These are phyloP conservation scores for Antrozous pallidus DNA, from an alignment of 2,797 vertebrate genomes.

Conservation along the genomic window DNA sequence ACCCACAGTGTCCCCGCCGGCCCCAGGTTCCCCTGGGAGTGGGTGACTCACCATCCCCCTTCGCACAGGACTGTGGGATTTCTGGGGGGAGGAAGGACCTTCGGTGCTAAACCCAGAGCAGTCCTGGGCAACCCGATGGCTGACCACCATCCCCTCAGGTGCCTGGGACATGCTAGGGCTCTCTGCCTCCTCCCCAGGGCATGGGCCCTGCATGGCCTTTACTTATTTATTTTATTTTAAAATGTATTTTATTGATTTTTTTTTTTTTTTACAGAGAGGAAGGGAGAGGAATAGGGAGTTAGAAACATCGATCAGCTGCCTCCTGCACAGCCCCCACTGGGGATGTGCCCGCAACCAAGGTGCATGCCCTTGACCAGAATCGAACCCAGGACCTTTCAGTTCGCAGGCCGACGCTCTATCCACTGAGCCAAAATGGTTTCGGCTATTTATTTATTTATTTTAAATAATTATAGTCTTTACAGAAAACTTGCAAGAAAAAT, in stretches of 20 bases:
- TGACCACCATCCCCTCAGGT: neutral
- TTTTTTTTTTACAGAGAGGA: no score
- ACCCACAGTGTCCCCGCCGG: neutral
- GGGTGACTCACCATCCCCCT: neutral
- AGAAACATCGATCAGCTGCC: no score
- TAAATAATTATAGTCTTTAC: neutral
- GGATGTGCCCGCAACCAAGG: no score
- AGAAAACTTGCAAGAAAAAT: neutral
- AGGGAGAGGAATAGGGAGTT: no score
- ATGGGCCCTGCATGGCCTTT: neutral
- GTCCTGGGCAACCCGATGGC: neutral
- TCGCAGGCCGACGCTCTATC: no score
- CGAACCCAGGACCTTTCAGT: no score
- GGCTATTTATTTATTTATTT: no score
- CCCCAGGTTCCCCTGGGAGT: neutral
- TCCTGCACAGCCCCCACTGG: no score
- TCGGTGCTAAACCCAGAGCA: neutral
- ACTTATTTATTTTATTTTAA: no score
- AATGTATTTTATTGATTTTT: no score
- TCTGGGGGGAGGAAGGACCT: neutral
- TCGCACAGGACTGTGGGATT: neutral
- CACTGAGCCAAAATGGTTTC: no score
- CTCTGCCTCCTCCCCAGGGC: neutral
- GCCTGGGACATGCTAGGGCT: neutral
- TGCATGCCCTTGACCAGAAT: no score